A percentile compares a stretch with the other conserved stretches of the same genome.
These are phyloP conservation scores for Didymodactylos carnosus DNA, from an alignment of 2,888 invertebrate species.

Conservation along the genomic window DNA sequence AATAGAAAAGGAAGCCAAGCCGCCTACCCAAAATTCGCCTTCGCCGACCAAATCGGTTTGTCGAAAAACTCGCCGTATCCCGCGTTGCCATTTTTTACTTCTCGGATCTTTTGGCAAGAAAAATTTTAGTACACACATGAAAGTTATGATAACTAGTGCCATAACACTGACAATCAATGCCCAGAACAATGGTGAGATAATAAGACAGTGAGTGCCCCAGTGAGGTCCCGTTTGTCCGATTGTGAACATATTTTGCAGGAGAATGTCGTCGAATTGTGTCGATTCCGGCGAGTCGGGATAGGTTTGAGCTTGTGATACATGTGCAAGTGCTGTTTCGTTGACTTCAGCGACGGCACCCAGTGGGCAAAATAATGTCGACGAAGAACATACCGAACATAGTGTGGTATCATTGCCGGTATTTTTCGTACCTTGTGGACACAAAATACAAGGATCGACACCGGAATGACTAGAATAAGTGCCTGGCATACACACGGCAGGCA, in stretches of 20 bases:
- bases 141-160: not conserved
- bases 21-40: not conserved
- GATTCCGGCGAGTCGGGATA: not conserved
- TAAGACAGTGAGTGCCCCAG: not conserved
- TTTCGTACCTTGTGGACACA: not conserved
- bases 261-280: not conserved
- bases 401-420: not conserved
- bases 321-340: not conserved
- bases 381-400: not conserved
- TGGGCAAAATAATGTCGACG: not conserved
- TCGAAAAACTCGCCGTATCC: not conserved
- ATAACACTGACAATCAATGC: not conserved
- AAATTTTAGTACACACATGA: not conserved
- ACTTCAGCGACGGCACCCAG: not conserved
- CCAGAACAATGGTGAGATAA: not conserved
- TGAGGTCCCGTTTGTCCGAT: not conserved
- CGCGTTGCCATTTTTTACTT: not conserved
- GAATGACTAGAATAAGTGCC: not conserved
- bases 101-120: not conserved
- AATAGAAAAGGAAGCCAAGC: not conserved
- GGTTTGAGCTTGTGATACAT: not conserved
- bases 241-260: not conserved
- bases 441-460: not conserved
- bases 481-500: not conserved
- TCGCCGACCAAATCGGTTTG: not conserved